A percentile compares a stretch with the other conserved stretches of the same genome.
Conservation (phyloP, 2,888 invertebrate species). For the Coremacera marginata region DNA sequence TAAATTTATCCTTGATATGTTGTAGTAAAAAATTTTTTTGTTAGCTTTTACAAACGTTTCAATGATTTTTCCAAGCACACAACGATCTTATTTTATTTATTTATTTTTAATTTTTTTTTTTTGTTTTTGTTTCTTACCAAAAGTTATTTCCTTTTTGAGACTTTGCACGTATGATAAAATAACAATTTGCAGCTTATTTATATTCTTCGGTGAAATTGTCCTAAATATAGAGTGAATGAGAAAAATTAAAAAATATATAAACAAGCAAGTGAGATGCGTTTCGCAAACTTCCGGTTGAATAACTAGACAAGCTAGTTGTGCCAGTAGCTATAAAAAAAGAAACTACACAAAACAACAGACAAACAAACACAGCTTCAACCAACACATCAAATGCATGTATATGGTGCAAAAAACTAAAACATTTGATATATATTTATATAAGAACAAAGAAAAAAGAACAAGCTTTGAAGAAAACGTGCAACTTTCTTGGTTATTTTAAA, state of each 20-base stretch:
- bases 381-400: neutral
- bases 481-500: neutral
- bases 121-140: no score
- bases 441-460: neutral
- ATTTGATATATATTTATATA: constrained; percentile 7
- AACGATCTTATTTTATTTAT: no score
- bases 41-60: no score
- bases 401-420: neutral
- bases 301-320: constrained; percentile 52
- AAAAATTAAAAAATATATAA: constrained; percentile 36
- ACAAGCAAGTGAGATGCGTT: constrained; percentile 44
- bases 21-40: no score
- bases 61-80: no score
- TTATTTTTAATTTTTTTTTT: no score
- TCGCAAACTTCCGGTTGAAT: constrained; percentile 65
- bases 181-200: constrained; percentile 37
- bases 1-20: no score
- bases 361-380: constrained; percentile 1
- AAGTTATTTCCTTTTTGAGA: no score
- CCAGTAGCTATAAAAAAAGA: neutral
- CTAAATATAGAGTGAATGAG: constrained; percentile 38
- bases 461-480: neutral
- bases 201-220: constrained; percentile 35
- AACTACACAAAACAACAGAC: constrained; percentile 17
- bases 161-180: no score